Evolutionary conservation across 2,113 vertebrate genomes (phyloP).

Genomic region (Atherinomorus stipes): DNA sequence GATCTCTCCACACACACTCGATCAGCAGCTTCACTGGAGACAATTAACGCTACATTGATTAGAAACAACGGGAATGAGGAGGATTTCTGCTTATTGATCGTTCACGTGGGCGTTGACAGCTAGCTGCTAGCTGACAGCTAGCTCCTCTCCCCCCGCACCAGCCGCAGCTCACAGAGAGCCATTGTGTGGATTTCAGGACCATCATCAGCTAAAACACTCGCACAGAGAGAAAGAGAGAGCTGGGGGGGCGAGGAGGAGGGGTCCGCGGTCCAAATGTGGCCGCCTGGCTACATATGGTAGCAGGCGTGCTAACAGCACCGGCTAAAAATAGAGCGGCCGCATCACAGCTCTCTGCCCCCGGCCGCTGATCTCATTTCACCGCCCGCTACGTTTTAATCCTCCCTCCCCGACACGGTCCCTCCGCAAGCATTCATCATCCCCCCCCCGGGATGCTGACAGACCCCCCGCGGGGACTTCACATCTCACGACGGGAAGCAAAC

Average conservation of each 20-base stretch:
- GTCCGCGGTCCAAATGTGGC: constrained; percentile 73
- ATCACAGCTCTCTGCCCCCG: constrained; percentile 57
- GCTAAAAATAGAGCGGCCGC: constrained; percentile 90
- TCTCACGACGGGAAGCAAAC: constrained; percentile 3
- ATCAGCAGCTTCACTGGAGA: too few species aligned
- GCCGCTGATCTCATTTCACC: constrained; percentile 71
- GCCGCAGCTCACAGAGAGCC: background rate
- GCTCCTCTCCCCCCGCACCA: background rate
- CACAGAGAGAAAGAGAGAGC: background rate
- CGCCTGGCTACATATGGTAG: constrained; percentile 79
- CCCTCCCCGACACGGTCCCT: background rate
- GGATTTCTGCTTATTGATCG: background rate
- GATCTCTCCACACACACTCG: too few species aligned
- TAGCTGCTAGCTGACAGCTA: constrained; percentile 12
- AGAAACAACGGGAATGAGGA: too few species aligned
- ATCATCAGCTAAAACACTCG: background rate
- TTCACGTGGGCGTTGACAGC: constrained; percentile 11
- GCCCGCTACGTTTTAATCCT: constrained; percentile 60
- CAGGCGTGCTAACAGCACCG: constrained; percentile 76
- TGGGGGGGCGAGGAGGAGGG: constrained; percentile 17
- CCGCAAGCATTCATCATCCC: background rate
- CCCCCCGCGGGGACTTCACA: background rate
- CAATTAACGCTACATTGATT: too few species aligned
- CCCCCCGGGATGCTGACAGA: background rate
- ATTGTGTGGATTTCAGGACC: background rate